These are phyloP conservation scores for Sandelia bainsii DNA, from an alignment of 2,797 vertebrate species.

Conservation along the genomic window DNA sequence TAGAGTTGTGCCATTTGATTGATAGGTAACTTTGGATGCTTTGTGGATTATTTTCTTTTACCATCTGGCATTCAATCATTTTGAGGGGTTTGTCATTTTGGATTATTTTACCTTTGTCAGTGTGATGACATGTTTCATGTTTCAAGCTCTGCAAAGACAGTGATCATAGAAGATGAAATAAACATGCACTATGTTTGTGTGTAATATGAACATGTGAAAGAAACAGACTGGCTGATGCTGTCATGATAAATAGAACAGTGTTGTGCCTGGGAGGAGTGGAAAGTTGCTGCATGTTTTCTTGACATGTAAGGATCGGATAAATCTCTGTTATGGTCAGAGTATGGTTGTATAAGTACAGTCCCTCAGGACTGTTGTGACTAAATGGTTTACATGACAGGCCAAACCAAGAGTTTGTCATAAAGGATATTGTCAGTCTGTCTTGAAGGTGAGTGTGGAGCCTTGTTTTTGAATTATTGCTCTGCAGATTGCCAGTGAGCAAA, in stretches of 20 bases:
- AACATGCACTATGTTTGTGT: not conserved
- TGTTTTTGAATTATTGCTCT: no score
- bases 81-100: no score
- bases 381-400: not conserved
- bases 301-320: not conserved
- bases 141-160: no score
- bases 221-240: not conserved
- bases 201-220: not conserved
- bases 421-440: not conserved
- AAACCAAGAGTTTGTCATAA: not conserved
- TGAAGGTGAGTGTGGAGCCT: not conserved
- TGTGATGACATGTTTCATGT: no score
- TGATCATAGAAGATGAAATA: no score
- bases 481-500: constrained; percentile 6
- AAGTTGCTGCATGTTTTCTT: constrained; percentile 4
- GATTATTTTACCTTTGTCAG: no score
- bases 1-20: constrained; percentile 26
- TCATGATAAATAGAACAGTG: not conserved
- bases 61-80: not conserved
- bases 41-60: constrained; percentile 28
- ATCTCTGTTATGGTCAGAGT: constrained; percentile 5
- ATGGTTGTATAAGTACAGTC: not conserved
- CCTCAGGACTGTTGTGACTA: not conserved
- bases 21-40: constrained; percentile 32
- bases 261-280: constrained; percentile 3